Percentiles rank a stretch among this genome's conserved stretches.
phyloP scores from a whole-genome alignment of 2,888 invertebrate species.

The Hydroisotoma schaefferi region DNA sequence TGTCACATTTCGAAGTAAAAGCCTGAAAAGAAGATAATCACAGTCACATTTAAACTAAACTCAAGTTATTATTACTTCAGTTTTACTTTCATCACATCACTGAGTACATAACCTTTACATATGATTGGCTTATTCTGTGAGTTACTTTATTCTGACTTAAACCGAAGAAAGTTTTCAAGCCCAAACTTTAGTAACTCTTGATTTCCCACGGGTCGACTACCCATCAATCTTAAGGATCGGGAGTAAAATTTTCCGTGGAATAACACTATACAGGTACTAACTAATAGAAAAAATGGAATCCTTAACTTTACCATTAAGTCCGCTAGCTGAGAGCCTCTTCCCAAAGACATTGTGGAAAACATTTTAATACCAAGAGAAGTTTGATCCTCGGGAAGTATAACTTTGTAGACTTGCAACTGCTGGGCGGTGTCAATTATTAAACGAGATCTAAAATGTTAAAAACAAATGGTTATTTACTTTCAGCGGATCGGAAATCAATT shows the following conservation, averaged over 20 bases:
- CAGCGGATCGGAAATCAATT: background rate
- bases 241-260: background rate
- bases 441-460: background rate
- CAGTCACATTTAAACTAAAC: background rate
- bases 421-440: constrained; percentile 15
- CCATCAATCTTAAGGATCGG: background rate
- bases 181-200: constrained; percentile 1
- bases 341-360: constrained; percentile 45
- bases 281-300: background rate
- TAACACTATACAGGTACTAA: background rate
- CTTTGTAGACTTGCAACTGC: constrained; percentile 23
- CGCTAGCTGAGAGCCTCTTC: constrained; percentile 43
- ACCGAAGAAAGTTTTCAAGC: background rate
- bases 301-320: constrained; percentile 41
- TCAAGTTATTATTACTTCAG: background rate
- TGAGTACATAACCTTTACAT: background rate
- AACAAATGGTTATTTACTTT: background rate
- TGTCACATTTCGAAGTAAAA: constrained; percentile 28
- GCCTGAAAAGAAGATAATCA: constrained; percentile 20
- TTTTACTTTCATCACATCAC: background rate
- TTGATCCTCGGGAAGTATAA: constrained; percentile 42
- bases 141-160: background rate
- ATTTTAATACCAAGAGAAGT: constrained; percentile 43
- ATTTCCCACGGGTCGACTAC: constrained; percentile 1
- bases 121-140: no score